Evolutionary conservation across 2,888 invertebrate species (phyloP), one percentile per base, ranked within the genome.

Genomic region (Chrysina gloriosa): DNA sequence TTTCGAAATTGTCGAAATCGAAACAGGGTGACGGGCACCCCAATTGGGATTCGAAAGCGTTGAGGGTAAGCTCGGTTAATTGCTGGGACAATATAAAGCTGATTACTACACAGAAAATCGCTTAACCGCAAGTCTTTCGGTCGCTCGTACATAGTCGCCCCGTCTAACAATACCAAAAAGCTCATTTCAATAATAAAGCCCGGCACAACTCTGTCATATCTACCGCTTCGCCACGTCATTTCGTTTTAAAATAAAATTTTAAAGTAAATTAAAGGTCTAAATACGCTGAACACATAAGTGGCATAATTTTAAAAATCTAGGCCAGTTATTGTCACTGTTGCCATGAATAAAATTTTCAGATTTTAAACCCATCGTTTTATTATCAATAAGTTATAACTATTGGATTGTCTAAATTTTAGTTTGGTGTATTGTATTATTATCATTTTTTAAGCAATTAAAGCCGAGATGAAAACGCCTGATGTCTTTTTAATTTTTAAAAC

Each of bases 21-120:
- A 65, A 45, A 65, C 52, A 45, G 56, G 56, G 36, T 52, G 64
- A 65, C 65, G 47, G 54, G 36, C 27, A 56, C 11, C 23, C 31
- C 65, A 31, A 45, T 56, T 56, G 65, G 56, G 65, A 56, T 6
- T 56, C 54, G 34, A 56, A 47, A 65, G 65, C 56, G 45, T 45
- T 27, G 52, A 56, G 65, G 65, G 65, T 65, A 56, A 65, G 56
- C 76, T 72, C 69, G 70, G 74, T 73, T 79, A 80, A 80, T 80
- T 79, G 78, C 77, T 76, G 76, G 72, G 77, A 78, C 78, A 78
- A 79, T 77, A 75, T 76, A 72, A 74, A 72, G 74, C 74, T 78
- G 78, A 79, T 79, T 78, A 78, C 74, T 77, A 80, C 80, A 80
- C 75, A 74, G 80, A 80, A 80, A 80, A 79, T 71, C 80, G 79